Conservation (phyloP, 37 sponge, comb jelly and placozoan species). For the Dysidea cf. avara region DNA sequence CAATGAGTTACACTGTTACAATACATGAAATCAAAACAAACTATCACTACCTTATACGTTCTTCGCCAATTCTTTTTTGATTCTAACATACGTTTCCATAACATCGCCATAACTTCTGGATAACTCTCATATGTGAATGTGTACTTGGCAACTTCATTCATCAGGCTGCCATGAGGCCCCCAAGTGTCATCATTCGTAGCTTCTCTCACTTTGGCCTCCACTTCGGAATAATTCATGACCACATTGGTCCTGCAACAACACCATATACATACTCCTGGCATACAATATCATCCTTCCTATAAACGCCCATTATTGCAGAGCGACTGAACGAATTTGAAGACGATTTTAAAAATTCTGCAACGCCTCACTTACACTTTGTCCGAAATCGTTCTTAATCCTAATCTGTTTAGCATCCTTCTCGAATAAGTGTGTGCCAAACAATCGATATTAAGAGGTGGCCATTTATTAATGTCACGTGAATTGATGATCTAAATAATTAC, state of each 20-base stretch:
- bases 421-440: no score
- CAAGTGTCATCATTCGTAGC: conserved; percentile 99
- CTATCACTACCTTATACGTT: conserved; percentile 84
- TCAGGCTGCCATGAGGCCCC: conserved; percentile 93
- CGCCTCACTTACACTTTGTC: no score
- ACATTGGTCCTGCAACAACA: conserved; percentile 83
- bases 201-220: conserved; percentile 95
- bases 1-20: background rate
- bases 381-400: no score
- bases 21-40: background rate
- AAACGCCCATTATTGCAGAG: no score
- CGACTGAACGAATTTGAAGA: no score
- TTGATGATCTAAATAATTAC: no score
- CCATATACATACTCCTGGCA: no score
- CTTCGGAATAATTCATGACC: conserved; percentile 99
- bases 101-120: conserved; percentile 98
- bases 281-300: no score
- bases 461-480: no score
- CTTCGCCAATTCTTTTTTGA: conserved; percentile 95
- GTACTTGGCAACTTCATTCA: conserved; percentile 91
- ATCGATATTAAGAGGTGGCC: no score
- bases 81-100: conserved; percentile 99
- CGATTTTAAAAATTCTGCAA: no score
- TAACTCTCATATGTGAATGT: conserved; percentile 96
- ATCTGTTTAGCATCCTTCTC: no score